Base-by-base conservation (phyloP, 2,797 vertebrate genomes). In the Liasis olivaceus region DNA sequence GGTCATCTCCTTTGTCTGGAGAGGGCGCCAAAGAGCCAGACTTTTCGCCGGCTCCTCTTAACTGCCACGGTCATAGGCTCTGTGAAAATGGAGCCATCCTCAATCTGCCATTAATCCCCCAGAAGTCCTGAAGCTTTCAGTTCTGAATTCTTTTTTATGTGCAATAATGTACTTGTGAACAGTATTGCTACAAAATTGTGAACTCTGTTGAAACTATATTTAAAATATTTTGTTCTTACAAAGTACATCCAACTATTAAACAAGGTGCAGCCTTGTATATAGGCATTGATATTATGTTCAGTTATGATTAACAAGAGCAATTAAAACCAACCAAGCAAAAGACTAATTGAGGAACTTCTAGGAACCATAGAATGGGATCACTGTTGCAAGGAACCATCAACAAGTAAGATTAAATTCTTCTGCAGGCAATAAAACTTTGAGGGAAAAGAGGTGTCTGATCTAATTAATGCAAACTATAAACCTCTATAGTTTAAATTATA, bases 401-500 rank as follows among this genome's bases (percentile, higher is more conserved):
- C 90, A 93, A 93, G 94, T 95, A 87, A 94, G 95, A 95, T 95
- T 94, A 95, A 95, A 90, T 58, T 85, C 81, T 95, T 92, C 94
- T 95, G 93, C 94, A 13, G 58, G 91, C 94, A 94, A 93, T 94
- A 89, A 94, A 93, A 93, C 93, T 95, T 91, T 56, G 81, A 62
- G 92, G 90, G 89, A 96, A 64, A 77, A 77, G 62, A 96, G 84
- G 91, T 94, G 93, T 95, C 95, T 96, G 92, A 95, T 95, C 92
- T 95, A 95, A 90, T 96, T 96, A 95, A 95, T 95, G 90, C 87
- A 90, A 95, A 94, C 88, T 90, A 96, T 95, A 94, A 96, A 96
- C 95, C 93, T 91, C 94, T 95, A 94, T 94, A 9, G 0, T 95
- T 96, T 97, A 95, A 90, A 96, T 97, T 96, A 95, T 94, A 95